Evolutionary conservation across 2,797 vertebrate genomes (phyloP).

Genomic region (Acanthurus leucopareius): DNA sequence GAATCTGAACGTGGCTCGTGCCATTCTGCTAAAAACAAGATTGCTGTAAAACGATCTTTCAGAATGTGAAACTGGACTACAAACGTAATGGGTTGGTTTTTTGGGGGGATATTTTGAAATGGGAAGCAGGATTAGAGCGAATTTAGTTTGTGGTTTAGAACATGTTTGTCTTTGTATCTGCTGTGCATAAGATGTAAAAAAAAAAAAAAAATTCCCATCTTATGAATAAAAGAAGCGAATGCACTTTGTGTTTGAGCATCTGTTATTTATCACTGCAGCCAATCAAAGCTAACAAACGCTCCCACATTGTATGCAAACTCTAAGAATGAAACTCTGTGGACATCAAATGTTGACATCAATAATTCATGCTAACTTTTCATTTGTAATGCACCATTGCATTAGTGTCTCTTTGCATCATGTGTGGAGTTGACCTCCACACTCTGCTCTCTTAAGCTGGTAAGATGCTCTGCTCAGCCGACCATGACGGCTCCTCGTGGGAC

Average conservation of each 20-base stretch:
- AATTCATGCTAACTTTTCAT: constrained; percentile 72
- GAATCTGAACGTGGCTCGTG: constrained; percentile 73
- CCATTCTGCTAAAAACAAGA: constrained; percentile 81
- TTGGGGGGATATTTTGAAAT: constrained; percentile 72
- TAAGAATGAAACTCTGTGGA: constrained; percentile 16
- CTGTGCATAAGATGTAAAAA: constrained; percentile 84
- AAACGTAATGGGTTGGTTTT: constrained; percentile 75
- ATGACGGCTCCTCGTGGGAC: constrained; percentile 68
- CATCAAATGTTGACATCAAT: constrained; percentile 74
- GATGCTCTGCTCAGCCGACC: constrained; percentile 63
- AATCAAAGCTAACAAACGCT: constrained; percentile 16
- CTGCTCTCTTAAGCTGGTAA: constrained; percentile 49
- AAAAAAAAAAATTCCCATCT: constrained; percentile 73
- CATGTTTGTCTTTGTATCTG: constrained; percentile 86
- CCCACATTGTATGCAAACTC: neutral
- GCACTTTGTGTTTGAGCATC: constrained; percentile 62
- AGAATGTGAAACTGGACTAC: constrained; percentile 86
- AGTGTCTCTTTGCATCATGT: constrained; percentile 55
- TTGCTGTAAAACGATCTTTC: constrained; percentile 80
- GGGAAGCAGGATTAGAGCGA: constrained; percentile 74
- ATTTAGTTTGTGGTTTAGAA: constrained; percentile 87
- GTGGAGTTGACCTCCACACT: constrained; percentile 67
- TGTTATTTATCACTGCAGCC: constrained; percentile 44
- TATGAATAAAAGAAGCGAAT: constrained; percentile 87
- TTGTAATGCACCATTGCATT: constrained; percentile 71